A percentile compares a stretch with the other conserved stretches of the same genome.
These are phyloP conservation scores for Ardeotis arabs DNA, from an alignment of 2,113 vertebrate species.

Conservation along the genomic window DNA sequence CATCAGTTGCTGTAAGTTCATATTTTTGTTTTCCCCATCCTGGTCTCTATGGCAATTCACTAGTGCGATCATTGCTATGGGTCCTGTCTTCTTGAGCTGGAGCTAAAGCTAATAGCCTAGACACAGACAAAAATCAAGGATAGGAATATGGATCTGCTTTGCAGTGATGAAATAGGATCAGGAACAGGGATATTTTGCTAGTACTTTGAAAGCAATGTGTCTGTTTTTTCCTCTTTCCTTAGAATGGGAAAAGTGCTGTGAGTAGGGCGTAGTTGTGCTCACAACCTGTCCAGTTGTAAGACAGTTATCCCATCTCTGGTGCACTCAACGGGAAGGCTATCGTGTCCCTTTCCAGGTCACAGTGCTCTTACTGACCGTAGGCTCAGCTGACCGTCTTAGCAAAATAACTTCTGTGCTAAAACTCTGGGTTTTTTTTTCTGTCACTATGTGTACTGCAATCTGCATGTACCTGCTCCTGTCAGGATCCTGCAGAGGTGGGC, in stretches of 20 bases:
- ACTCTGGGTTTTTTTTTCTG: not conserved
- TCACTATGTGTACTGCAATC: not conserved
- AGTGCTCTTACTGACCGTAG: not conserved
- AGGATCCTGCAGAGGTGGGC: not conserved
- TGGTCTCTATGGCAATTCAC: not conserved
- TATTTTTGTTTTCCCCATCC: not conserved
- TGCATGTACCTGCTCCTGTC: not conserved
- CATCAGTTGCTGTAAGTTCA: not conserved
- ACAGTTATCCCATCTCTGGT: not conserved
- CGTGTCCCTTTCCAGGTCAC: not conserved
- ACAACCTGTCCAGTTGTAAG: not conserved
- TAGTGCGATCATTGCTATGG: fast-evolving
- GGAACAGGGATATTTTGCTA: not conserved
- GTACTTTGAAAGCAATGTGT: not conserved
- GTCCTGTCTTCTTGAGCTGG: not conserved
- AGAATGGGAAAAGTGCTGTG: not conserved
- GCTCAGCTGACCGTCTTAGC: not conserved
- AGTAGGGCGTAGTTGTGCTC: not conserved
- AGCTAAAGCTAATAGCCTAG: not conserved
- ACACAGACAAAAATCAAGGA: not conserved
- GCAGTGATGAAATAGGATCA: not conserved
- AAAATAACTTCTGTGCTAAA: not conserved
- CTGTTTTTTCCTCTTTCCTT: not conserved
- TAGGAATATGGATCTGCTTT: not conserved
- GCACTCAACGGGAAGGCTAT: not conserved